Conservation (phyloP, 1,140 invertebrate genomes). For the Littorina saxatilis region DNA sequence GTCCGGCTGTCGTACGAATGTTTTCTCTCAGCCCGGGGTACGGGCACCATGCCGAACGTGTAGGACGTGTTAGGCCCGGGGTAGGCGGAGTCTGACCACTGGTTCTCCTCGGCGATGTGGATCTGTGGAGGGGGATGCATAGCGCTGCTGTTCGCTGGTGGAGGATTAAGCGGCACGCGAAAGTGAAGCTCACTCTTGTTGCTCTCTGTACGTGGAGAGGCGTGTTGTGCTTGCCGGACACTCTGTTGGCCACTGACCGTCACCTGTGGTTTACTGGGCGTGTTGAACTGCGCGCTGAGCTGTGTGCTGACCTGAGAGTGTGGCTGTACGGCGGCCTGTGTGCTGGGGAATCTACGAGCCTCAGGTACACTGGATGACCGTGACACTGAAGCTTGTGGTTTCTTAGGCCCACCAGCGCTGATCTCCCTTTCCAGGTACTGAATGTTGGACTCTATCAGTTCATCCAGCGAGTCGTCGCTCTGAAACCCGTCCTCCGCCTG, state of each 20-base stretch:
- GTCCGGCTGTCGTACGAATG: slow-evolving; percentile 48
- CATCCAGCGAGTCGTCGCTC: slow-evolving; percentile 70
- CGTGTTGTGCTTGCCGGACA: background rate
- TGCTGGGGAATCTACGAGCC: slow-evolving; percentile 23
- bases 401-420: slow-evolving; percentile 36
- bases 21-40: slow-evolving; percentile 41
- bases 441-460: slow-evolving; percentile 70
- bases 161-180: slow-evolving; percentile 41
- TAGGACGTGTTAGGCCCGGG: background rate
- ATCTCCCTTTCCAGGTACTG: slow-evolving; percentile 69
- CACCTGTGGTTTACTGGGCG: background rate
- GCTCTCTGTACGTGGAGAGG: background rate
- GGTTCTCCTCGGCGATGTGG: slow-evolving; percentile 42
- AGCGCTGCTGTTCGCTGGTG: background rate
- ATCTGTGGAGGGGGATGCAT: slow-evolving; percentile 30
- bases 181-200: slow-evolving; percentile 41
- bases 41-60: background rate
- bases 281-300: background rate
- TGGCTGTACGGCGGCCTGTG: background rate
- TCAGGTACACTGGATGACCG: slow-evolving; percentile 51
- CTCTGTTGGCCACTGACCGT: slow-evolving; percentile 2
- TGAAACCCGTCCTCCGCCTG: slow-evolving; percentile 27
- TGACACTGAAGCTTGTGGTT: slow-evolving; percentile 8
- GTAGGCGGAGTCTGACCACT: slow-evolving; percentile 27
- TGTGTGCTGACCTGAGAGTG: background rate